A percentile compares a stretch with the other conserved stretches of the same genome.
These are phyloP conservation scores for Globodera rostochiensis DNA, from an alignment of 1,140 invertebrate species.

Conservation along the genomic window DNA sequence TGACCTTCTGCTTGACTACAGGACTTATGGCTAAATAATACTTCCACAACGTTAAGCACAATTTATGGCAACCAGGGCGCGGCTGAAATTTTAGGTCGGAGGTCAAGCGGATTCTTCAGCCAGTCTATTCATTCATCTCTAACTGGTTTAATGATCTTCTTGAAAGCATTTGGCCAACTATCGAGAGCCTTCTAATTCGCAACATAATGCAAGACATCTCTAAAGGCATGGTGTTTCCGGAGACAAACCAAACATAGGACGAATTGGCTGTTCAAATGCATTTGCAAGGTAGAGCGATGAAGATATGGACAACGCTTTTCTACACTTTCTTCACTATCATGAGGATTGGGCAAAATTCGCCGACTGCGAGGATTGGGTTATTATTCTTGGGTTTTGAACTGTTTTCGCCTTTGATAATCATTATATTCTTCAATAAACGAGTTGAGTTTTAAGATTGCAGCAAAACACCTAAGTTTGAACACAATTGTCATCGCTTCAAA, in stretches of 20 bases:
- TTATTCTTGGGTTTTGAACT: neutral
- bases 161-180: neutral
- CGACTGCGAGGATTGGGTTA: neutral
- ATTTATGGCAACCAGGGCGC: neutral
- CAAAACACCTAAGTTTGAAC: too few species aligned
- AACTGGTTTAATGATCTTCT: neutral
- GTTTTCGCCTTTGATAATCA: neutral
- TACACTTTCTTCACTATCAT: neutral
- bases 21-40: too few species aligned
- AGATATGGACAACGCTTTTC: neutral
- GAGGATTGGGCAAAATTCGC: neutral
- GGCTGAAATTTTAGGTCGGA: neutral
- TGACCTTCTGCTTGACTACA: too few species aligned
- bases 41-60: too few species aligned
- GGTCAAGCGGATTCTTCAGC: neutral
- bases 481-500: too few species aligned
- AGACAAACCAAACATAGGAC: neutral
- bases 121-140: neutral
- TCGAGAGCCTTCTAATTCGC: neutral
- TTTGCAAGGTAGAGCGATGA: neutral
- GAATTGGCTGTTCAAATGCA: conserved; percentile 1
- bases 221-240: neutral
- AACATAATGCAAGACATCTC: neutral
- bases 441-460: too few species aligned
- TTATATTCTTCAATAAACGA: too few species aligned